Evolutionary conservation across 2,113 vertebrate species (phyloP), one percentile per base, ranked within the genome.

Genomic region (Penelope pileata): DNA sequence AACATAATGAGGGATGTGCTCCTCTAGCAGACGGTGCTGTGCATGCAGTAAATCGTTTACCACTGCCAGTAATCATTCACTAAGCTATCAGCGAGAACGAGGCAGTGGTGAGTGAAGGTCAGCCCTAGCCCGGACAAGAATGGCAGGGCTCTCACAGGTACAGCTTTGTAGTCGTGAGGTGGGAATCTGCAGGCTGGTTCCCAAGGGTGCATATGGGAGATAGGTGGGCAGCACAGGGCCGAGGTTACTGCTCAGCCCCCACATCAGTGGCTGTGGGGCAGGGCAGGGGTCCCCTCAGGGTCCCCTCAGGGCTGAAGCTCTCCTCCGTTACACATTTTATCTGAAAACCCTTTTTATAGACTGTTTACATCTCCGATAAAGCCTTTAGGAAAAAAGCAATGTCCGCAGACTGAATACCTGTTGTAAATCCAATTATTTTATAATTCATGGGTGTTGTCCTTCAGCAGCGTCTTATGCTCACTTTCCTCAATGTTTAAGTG

Each of bases 381-480:
- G 53, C 11, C 23, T 89, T 32, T 38, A 75, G 62, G n/a, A 34
- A 51, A 79, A 85, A 70, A 79, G 9, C 29, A 30, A 9, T 5
- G 10, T 67, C 43, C 14, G 3, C 68, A 74, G 51, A 81, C 32
- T 85, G 60, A 88, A 30, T 73, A 63, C 53, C 43, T 88, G 29
- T 72, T 92, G 59, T 89, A 88, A 95, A 86, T 70, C 42, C 17
- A 84, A 81, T 88, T 77, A 53, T 90, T 88, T 70, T 86, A 42
- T 95, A 86, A 91, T 91, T 88, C 32, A 68, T 78, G 83, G 94
- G 94, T 93, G 95, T 96, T 91, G 80, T 81, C 68, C 70, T 88
- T 90, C 67, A 87, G 36, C 66, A 43, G 95, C 87, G 3, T 96
- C 87, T 78, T 93, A 80, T 88, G 68, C 94, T 90, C 43, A 90